A percentile compares a stretch with the other conserved stretches of the same genome.
Conservation (phyloP, 2,888 invertebrate genomes). For the Orchesellides sinensis region DNA sequence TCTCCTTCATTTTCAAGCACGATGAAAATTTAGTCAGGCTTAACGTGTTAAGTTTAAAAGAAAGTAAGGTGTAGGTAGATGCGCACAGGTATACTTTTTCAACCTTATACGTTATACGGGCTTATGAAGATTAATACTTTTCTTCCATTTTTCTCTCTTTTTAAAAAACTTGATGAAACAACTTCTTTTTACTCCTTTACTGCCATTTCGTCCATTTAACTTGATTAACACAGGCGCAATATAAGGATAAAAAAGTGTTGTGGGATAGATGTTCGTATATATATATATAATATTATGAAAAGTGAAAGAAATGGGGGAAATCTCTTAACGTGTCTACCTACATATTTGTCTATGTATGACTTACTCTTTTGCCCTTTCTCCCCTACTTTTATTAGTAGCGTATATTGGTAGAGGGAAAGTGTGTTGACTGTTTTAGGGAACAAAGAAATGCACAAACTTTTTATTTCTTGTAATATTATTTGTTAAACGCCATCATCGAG, state of each 20-base stretch:
- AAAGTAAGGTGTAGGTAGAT: constrained; percentile 13
- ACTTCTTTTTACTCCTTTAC: constrained; percentile 15
- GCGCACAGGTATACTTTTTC: constrained; percentile 27
- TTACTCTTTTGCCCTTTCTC: constrained; percentile 10
- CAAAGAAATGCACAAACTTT: too few species aligned
- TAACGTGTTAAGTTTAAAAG: constrained; percentile 28
- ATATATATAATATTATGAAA: constrained; percentile 45
- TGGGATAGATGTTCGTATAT: too few species aligned
- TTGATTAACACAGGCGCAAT: constrained; percentile 40
- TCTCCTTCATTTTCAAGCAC: constrained; percentile 1
- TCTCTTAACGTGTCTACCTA: too few species aligned
- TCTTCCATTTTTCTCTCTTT: not conserved
- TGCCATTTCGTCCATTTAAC: constrained; percentile 41
- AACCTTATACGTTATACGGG: not conserved
- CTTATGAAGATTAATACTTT: constrained; percentile 3
- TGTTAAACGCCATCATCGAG: too few species aligned
- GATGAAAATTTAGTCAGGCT: constrained; percentile 39
- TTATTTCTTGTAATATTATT: too few species aligned
- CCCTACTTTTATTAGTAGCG: not conserved
- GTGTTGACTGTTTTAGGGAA: not conserved
- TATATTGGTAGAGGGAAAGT: not conserved
- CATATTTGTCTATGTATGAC: not conserved
- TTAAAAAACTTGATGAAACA: constrained; percentile 7
- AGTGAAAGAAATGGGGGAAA: constrained; percentile 48
- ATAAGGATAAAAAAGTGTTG: constrained; percentile 12